Base-by-base conservation (phyloP, 1,140 invertebrate genomes). In the Drosophila pruinosa region DNA sequence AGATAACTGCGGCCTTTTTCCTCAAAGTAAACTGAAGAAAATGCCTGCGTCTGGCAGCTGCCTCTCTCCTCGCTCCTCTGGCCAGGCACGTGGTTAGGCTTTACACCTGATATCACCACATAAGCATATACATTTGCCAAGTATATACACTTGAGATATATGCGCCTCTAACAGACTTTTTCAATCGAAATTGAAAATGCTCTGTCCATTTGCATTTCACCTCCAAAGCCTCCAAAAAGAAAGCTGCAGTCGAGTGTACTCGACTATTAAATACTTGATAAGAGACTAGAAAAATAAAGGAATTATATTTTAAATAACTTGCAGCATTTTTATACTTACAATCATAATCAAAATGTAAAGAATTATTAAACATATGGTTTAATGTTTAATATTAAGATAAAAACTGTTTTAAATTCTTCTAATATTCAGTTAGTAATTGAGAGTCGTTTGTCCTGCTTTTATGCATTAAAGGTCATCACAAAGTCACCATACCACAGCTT, bases 11-110 rank as follows among this genome's bases (percentile, higher is more conserved):
- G 15, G 48, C 3, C 26, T 3, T 52, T 19, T 53, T n/a, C 47
- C 47, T 22, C 50, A 31, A n/a, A 43, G 47, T 50, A 43, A 62
- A 62, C 41, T 28, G 36, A 64, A 64, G 36, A 64, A 64, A 64
- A 64, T 34, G 45, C 57, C 47, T 68, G 24, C 12, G 24, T 61
- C 1, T 26, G 36, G 45, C 43, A 61, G 56, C 48, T 61, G 64
- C 56, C 64, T 10, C 3, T 1, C 28, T 31, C 7, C 8, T 10
- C n/a, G 28, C n/a, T 2, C n/a, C 7, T 14, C 34, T 57, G 62
- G 24, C 53, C n/a, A n/a, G n/a, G n/a, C n/a, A 31, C n/a, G 22
- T 58, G 31, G n/a, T n/a, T n/a, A 6, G 21, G 31, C 48, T 38
- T 36, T 48, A 28, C 48, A 70, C 58, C 48, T 47, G 15, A 36